Conservation (phyloP, 1,140 invertebrate species). For the Dryas iulia region DNA sequence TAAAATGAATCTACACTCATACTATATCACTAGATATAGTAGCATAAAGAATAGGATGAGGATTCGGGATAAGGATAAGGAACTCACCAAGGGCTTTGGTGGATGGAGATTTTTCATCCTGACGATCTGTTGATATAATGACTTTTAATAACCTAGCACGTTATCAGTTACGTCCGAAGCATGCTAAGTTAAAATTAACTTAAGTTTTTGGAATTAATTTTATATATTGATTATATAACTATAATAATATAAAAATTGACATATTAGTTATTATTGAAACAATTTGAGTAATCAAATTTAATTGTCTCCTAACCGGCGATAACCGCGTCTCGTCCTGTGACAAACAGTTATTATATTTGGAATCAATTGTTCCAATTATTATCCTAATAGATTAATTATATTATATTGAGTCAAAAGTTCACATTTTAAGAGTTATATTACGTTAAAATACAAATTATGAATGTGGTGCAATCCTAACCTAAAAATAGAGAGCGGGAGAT, state of each 20-base stretch:
- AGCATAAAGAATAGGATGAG: conserved; percentile 14
- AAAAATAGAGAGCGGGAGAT: conserved; percentile 37
- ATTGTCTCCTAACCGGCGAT: not conserved
- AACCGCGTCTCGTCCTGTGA: not conserved
- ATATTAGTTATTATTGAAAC: too few relatives aligned
- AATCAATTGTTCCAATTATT: too few relatives aligned
- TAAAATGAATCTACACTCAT: not conserved
- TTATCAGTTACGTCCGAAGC: too few relatives aligned
- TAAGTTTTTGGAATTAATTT: not conserved
- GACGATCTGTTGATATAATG: conserved; percentile 44
- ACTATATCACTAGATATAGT: too few relatives aligned
- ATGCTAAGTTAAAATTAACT: not conserved
- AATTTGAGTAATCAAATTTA: not conserved
- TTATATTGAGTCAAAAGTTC: not conserved
- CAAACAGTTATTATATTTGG: not conserved
- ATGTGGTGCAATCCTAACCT: conserved; percentile 70
- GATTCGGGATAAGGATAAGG: conserved; percentile 18
- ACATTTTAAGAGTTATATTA: not conserved
- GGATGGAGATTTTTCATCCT: conserved; percentile 42
- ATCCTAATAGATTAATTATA: too few relatives aligned
- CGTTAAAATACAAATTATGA: not conserved
- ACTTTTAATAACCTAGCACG: conserved; percentile 4
- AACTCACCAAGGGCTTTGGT: conserved; percentile 65
- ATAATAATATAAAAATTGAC: too few relatives aligned
- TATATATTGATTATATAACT: not conserved